phyloP scores from a whole-genome alignment of 2,797 vertebrate genomes.

The Gallinago nigripennis region DNA sequence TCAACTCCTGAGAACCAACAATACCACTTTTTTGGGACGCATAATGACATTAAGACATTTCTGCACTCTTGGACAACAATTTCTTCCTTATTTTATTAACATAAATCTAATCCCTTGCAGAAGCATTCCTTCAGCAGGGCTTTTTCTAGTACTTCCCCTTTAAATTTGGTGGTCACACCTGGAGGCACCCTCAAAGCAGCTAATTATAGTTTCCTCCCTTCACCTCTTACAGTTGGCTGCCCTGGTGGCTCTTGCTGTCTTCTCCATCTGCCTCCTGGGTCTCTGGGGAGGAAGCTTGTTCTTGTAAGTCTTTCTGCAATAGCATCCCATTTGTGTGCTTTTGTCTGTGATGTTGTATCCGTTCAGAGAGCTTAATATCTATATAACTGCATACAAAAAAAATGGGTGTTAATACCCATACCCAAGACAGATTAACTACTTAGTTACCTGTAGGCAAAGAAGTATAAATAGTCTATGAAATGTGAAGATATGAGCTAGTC shows the following conservation, averaged over 20 bases:
- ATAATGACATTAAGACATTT: neutral
- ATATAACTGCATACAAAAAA: neutral
- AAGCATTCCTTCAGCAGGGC: neutral
- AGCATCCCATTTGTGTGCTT: neutral
- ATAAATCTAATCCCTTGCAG: neutral
- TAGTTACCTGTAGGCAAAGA: neutral
- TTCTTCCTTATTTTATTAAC: neutral
- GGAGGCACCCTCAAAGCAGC: neutral
- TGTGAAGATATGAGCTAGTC: neutral
- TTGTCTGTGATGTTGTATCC: neutral
- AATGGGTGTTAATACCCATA: neutral
- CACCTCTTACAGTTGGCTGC: neutral
- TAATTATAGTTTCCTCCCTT: neutral
- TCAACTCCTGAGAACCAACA: neutral
- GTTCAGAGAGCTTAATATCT: neutral
- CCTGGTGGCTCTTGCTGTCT: neutral
- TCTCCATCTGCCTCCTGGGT: neutral
- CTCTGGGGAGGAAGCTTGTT: neutral
- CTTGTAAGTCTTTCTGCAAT: neutral
- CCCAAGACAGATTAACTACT: neutral
- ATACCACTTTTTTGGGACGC: neutral
- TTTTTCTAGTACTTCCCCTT: neutral
- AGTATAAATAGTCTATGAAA: neutral
- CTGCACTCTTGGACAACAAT: neutral
- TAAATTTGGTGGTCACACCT: neutral